Conservation (phyloP, 53 echinoderm and acorn worm species). For the Stichopus horrens region DNA sequence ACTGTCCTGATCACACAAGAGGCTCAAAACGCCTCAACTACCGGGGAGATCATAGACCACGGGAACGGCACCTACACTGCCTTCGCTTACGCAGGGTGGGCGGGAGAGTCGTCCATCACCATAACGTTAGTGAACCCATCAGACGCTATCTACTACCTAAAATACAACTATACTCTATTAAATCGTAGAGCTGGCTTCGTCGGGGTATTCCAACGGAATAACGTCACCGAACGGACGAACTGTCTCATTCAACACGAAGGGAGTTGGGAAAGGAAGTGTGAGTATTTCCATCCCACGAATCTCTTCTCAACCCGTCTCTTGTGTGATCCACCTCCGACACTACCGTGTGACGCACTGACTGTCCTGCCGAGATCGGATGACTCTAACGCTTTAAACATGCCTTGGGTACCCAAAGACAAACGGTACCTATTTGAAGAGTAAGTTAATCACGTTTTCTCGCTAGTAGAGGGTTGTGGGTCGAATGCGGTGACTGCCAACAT, state of each 20-base stretch:
- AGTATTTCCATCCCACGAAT: conserved; percentile 37
- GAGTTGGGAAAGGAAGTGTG: conserved; percentile 49
- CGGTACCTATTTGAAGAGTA: conserved; percentile 38
- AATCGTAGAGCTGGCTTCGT: background rate
- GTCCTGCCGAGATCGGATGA: conserved; percentile 38
- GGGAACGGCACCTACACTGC: conserved; percentile 41
- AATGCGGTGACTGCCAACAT: background rate
- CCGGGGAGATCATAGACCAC: conserved; percentile 31
- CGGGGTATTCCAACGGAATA: conserved; percentile 6
- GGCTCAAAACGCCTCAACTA: conserved; percentile 36
- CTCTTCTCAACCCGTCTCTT: conserved; percentile 46
- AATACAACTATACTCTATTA: conserved; percentile 29
- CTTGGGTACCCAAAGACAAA: conserved; percentile 41
- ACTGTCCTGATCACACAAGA: conserved; percentile 13
- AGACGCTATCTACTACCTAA: conserved; percentile 32
- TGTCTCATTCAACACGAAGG: conserved; percentile 46
- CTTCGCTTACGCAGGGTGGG: conserved; percentile 26
- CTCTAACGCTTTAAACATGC: conserved; percentile 36
- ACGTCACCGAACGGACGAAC: conserved; percentile 25
- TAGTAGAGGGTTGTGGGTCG: too few species aligned
- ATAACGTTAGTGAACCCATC: conserved; percentile 37
- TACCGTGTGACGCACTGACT: conserved; percentile 26
- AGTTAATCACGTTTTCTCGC: background rate
- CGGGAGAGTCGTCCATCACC: conserved; percentile 5
- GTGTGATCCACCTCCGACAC: conserved; percentile 38